These are phyloP conservation scores for Probaryconus sp. DNA, from an alignment of 1,140 invertebrate genomes.

Conservation along the genomic window DNA sequence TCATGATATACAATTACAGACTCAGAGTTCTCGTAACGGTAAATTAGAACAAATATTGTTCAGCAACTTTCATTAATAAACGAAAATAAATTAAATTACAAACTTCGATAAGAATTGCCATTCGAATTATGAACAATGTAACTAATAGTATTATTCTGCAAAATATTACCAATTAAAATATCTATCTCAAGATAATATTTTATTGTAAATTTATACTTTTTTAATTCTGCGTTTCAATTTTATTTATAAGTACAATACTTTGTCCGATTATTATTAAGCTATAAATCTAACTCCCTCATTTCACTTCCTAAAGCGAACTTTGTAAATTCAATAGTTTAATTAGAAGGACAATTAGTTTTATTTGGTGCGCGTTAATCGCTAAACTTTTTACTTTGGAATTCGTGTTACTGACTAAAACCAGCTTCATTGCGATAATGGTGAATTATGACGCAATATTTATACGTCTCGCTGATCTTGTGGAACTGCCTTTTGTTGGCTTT, in stretches of 20 bases:
- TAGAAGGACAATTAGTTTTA: constrained; percentile 7
- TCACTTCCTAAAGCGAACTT: background rate
- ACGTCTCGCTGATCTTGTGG: constrained; percentile 45
- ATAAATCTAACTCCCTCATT: background rate
- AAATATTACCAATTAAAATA: no score
- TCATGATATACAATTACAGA: no score
- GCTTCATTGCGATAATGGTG: constrained; percentile 60
- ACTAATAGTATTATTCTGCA: no score
- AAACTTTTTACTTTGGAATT: constrained; percentile 48
- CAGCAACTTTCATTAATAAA: no score
- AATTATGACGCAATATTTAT: constrained; percentile 67
- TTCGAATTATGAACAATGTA: no score
- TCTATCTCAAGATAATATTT: no score
- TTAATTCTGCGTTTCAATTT: no score
- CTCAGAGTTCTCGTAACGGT: no score
- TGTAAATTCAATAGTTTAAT: constrained; percentile 6
- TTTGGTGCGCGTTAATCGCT: constrained; percentile 23
- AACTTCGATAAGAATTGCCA: no score
- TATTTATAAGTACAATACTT: background rate
- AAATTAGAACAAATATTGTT: no score
- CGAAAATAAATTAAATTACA: no score
- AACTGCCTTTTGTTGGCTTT: constrained; percentile 28
- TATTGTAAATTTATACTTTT: no score
- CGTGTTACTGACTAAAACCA: constrained; percentile 9
- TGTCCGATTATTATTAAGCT: background rate